phyloP scores from a whole-genome alignment of 2,797 vertebrate species.

The Aeoliscus strigatus region DNA sequence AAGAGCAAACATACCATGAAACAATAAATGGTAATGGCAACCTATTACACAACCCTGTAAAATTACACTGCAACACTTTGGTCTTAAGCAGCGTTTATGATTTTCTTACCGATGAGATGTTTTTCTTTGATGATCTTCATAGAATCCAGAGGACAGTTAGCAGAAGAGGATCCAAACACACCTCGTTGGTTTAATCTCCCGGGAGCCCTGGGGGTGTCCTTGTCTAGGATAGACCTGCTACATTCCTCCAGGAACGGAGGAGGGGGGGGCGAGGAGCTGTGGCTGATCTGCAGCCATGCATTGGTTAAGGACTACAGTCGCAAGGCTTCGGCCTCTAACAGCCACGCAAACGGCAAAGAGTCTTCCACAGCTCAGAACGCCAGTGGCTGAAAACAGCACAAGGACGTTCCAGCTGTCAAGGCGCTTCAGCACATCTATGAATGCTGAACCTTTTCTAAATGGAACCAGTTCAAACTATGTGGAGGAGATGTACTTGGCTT shows the following conservation, averaged over 20 bases:
- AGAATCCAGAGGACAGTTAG: constrained; percentile 1
- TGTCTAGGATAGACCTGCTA: not conserved
- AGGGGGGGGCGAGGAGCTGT: constrained; percentile 9
- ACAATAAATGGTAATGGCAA: too few species aligned
- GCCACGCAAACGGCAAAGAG: constrained; percentile 77
- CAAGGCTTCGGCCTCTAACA: constrained; percentile 81
- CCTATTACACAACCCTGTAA: too few species aligned
- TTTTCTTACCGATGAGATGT: not conserved
- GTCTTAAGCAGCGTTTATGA: not conserved
- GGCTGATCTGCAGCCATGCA: constrained; percentile 79
- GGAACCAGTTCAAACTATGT: constrained; percentile 93
- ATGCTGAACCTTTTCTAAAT: constrained; percentile 88
- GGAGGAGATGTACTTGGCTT: constrained; percentile 95
- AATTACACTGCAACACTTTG: too few species aligned
- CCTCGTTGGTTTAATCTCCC: not conserved
- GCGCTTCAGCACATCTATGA: constrained; percentile 75
- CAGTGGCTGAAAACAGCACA: constrained; percentile 25
- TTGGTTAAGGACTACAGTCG: constrained; percentile 85
- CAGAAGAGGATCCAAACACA: too few species aligned
- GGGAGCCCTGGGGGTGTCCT: constrained; percentile 3
- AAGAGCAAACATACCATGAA: too few species aligned
- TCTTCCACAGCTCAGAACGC: constrained; percentile 63
- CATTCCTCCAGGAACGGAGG: constrained; percentile 5
- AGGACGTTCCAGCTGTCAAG: constrained; percentile 80
- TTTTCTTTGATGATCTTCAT: not conserved